These are phyloP conservation scores for Dermolepida albohirtum DNA, from an alignment of 2,888 invertebrate species.

Conservation along the genomic window DNA sequence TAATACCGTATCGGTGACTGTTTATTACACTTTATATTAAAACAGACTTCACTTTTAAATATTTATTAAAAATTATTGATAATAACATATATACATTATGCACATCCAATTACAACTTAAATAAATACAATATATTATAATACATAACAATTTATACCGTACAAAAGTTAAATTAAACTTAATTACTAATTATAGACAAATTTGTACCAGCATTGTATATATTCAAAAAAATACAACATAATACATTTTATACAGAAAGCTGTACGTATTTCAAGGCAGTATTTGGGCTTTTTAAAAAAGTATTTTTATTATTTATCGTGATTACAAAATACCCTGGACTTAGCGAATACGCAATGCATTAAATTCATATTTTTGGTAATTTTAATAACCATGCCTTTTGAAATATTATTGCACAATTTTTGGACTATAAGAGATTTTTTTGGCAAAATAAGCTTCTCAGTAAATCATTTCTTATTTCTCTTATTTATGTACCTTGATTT, in stretches of 20 bases:
- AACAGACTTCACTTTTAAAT: not conserved
- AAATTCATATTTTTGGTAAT: not conserved
- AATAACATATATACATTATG: constrained; percentile 50
- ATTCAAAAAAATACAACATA: constrained; percentile 18
- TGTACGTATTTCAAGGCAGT: constrained; percentile 44
- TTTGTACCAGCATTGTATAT: constrained; percentile 39
- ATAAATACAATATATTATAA: constrained; percentile 53
- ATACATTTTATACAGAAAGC: constrained; percentile 30
- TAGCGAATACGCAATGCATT: constrained; percentile 15
- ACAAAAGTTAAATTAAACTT: constrained; percentile 32
- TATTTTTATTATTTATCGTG: constrained; percentile 7
- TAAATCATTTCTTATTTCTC: not conserved
- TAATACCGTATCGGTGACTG: too few species aligned
- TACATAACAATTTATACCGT: constrained; percentile 43
- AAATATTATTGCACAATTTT: constrained; percentile 4
- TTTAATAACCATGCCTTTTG: not conserved
- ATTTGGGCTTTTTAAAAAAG: constrained; percentile 35
- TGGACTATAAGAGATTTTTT: not conserved
- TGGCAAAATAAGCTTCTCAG: constrained; percentile 1
- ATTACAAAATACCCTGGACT: constrained; percentile 43
- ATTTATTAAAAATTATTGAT: constrained; percentile 44
- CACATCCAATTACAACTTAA: constrained; percentile 48
- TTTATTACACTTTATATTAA: too few species aligned
- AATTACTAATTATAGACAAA: constrained; percentile 31
- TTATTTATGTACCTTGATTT: not conserved